Base-by-base conservation (phyloP, 2,113 vertebrate species). In the Ailuropoda melanoleuca region DNA sequence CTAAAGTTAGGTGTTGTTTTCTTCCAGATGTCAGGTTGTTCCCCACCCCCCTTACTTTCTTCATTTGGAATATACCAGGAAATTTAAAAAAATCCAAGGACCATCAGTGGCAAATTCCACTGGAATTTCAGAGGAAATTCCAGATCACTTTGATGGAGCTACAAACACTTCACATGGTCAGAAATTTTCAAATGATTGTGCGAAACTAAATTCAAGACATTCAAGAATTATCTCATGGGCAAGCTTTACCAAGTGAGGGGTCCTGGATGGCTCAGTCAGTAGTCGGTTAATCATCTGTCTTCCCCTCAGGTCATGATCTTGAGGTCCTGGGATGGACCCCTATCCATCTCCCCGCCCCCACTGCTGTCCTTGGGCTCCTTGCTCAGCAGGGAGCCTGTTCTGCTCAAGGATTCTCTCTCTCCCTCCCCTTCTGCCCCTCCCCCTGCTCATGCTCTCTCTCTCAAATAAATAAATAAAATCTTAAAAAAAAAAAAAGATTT, bases 1-100 rank as follows among this genome's bases (percentile, higher is more conserved):
- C 72, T 92, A 19, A 93, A 74, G 8, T 93, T 93, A 62, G 74
- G 19, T 9, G 26, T 89, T 90, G n/a, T 64, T 97, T 90, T 88
- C 78, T 90, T 88, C 75, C 60, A 29, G n/a, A 50, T 93, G 15
- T 91, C 39, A 92, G 18, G 0, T n/a, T 88, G 60, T 64, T 39
- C 60, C 13, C 11, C 0, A 0, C 29, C 7, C 18, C 1, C 9
- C 48, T 50, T 64, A 88, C 23, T 94, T 77, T 81, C 26, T 80
- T 70, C 37, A 92, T 81, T 96, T 93, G 84, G 13, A 86, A 93
- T 91, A 72, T 68, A 62, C 5, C 13, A 78, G 48, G 18, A 93
- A 55, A 88, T 31, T 8, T 60, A 81, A 64, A 66, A 66, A 84
- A 62, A 80, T 56, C 31, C 23, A 62, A 37, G 72, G 72, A 53